Base-by-base conservation (phyloP, 64 coral and sea anemone species). In the Anthopleura sola region DNA sequence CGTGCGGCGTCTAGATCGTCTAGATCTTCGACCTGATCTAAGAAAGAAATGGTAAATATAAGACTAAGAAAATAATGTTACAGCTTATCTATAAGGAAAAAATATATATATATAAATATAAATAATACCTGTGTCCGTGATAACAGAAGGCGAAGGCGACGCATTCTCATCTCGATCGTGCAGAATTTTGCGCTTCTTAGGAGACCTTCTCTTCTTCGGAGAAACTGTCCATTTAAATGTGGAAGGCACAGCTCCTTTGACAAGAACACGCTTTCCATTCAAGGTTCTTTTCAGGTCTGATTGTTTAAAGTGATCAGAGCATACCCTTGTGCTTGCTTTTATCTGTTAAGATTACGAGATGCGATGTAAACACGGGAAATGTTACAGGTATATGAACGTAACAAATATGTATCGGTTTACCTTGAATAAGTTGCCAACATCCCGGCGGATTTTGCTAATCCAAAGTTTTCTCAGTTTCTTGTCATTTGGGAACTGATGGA, bases 161-260 rank as follows among this genome's bases (percentile, higher is more conserved):
- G 55, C 6, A 7, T 58, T 58, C 6, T 3, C 4, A 3, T 23
- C 28, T 13, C 69, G 69, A 36, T 75, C 29, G n/a, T 26, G 1
- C 2, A 11, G 26, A 14, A 3, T 24, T 6, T 75, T 23, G 69
- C 34, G 34, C 34, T 75, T 29, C 69, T 75, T 75, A 14, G 34
- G 69, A 33, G 34, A 29, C 34, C 21, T 38, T 87, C 86, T 87
- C 75, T 87, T 28, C 86, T 78, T 56, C 75, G 17, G 40, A 69
- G 18, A 71, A 26, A 68, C 75, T 49, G 86, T 88, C 86, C 75
- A 88, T 24, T 55, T 46, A 88, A 88, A 81, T 21, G 23, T 13
- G 19, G 76, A 88, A 54, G 75, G 86, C 56, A 77, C 55, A 78
- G 86, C 86, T 88, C 71, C 49, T 57, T 75, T 75, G 38, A 81